Conservation (phyloP, 2,888 invertebrate species). For the Hybos culiciformis region DNA sequence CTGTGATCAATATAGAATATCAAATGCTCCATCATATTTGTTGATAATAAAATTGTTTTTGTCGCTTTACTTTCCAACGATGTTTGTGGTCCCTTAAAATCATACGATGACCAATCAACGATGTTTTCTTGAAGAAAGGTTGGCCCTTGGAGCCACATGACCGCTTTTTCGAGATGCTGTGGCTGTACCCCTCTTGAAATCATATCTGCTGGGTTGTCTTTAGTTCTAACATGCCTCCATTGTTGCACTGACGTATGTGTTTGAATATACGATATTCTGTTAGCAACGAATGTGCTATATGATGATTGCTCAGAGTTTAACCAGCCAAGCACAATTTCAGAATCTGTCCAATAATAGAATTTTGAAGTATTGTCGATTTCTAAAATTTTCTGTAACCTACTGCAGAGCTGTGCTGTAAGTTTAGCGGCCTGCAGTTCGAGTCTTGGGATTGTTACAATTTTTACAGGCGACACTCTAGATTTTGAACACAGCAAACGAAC, state of each 20-base stretch:
- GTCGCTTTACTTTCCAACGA: neutral
- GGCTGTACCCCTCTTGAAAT: neutral
- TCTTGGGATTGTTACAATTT: too few relatives aligned
- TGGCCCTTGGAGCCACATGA: conserved; percentile 2
- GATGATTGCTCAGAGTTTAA: neutral
- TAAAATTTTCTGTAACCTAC: too few relatives aligned
- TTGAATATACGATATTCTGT: neutral
- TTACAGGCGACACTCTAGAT: too few relatives aligned
- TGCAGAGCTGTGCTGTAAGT: too few relatives aligned
- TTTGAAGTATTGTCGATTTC: too few relatives aligned
- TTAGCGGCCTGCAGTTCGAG: too few relatives aligned
- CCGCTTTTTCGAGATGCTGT: neutral
- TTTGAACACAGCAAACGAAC: too few relatives aligned
- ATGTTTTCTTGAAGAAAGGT: neutral
- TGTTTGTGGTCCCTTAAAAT: neutral
- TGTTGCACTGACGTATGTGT: neutral
- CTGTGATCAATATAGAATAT: neutral
- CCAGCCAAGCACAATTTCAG: conserved; percentile 1
- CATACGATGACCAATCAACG: neutral
- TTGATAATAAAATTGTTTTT: too few relatives aligned
- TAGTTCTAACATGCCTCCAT: conserved; percentile 1
- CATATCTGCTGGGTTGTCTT: conserved; percentile 3
- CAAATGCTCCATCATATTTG: too few relatives aligned
- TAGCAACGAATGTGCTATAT: conserved; percentile 1
- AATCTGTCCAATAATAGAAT: conserved; percentile 5